Percentiles rank a stretch among this genome's conserved stretches.
These are phyloP conservation scores for Philonicus albiceps DNA, from an alignment of 2,888 invertebrate genomes.

Conservation along the genomic window DNA sequence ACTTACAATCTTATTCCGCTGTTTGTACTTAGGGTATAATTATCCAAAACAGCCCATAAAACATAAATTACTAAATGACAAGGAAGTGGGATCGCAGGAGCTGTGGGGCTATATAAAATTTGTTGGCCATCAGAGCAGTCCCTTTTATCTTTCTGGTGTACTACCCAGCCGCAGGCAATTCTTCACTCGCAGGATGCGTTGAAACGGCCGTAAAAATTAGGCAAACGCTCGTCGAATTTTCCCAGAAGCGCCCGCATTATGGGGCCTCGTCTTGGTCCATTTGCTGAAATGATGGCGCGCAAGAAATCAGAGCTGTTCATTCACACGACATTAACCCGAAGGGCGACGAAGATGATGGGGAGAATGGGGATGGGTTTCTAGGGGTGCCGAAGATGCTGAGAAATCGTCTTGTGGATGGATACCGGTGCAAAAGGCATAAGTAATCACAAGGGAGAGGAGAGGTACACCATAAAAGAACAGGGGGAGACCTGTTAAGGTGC, in stretches of 20 bases:
- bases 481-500: neutral
- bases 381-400: neutral
- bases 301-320: slow-evolving; percentile 25
- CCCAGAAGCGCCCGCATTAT: neutral
- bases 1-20: neutral
- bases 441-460: neutral
- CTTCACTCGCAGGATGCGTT: neutral
- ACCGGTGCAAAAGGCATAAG: slow-evolving; percentile 22
- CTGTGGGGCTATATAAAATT: neutral
- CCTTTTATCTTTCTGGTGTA: neutral
- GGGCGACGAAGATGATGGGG: neutral
- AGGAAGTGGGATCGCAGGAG: neutral
- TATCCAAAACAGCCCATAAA: neutral
- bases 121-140: neutral
- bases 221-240: neutral
- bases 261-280: neutral
- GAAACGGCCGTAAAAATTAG: neutral
- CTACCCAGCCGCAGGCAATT: neutral
- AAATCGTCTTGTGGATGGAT: neutral
- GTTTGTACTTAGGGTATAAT: neutral
- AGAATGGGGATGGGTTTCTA: neutral
- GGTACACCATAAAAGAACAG: neutral
- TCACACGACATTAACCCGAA: slow-evolving; percentile 33
- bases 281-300: neutral
- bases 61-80: neutral